These are phyloP conservation scores for Harmothoe impar DNA, from an alignment of 2,888 invertebrate genomes.

Conservation along the genomic window DNA sequence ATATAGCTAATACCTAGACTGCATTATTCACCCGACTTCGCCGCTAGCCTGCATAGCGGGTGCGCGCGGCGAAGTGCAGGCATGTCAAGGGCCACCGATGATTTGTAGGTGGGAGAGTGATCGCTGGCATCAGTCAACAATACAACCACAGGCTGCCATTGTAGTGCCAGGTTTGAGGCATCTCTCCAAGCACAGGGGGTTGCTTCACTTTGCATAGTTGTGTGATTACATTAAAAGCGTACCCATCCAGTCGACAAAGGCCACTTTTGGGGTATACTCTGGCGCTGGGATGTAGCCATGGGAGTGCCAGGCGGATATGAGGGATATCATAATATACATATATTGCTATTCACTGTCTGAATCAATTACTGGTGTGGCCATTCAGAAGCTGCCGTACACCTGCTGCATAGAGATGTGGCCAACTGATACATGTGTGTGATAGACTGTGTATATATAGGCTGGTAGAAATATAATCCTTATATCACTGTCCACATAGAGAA, in stretches of 20 bases:
- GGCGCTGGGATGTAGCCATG: neutral
- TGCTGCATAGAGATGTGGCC: no score
- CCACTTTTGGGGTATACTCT: neutral
- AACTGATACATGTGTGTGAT: no score
- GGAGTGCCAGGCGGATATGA: neutral
- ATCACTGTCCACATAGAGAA: no score
- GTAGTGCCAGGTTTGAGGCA: constrained; percentile 21
- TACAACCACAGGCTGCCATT: constrained; percentile 11
- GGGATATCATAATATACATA: constrained; percentile 38
- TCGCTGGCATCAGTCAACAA: constrained; percentile 21
- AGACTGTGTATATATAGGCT: no score
- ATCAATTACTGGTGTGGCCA: no score
- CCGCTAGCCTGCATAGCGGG: neutral
- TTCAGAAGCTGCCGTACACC: neutral
- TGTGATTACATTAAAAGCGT: constrained; percentile 32
- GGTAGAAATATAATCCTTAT: no score
- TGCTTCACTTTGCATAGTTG: constrained; percentile 39
- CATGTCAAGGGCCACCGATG: constrained; percentile 49
- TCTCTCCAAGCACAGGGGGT: constrained; percentile 12
- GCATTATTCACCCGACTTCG: constrained; percentile 31
- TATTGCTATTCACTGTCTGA: neutral
- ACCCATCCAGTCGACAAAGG: neutral
- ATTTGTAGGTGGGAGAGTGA: constrained; percentile 39
- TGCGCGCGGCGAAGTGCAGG: constrained; percentile 15
- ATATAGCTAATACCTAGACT: constrained; percentile 43